Conservation (phyloP, 2,797 vertebrate species). For the Mormyrops boulengeri region DNA sequence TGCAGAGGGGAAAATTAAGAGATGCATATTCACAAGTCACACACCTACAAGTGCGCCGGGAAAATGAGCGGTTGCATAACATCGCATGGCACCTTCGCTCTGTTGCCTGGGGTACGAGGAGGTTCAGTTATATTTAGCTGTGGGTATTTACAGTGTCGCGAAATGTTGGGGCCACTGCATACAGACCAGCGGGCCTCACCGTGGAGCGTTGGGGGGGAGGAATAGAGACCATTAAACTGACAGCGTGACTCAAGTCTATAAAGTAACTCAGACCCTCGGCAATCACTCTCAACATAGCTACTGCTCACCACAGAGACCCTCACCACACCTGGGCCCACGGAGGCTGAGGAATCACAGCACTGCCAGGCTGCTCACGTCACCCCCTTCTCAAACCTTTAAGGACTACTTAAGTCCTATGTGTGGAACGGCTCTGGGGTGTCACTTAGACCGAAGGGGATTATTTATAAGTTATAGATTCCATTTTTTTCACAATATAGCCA, state of each 20-base stretch:
- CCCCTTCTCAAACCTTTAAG: background rate
- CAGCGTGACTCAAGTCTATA: background rate
- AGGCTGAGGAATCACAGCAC: constrained; percentile 42
- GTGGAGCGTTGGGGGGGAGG: background rate
- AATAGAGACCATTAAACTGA: background rate
- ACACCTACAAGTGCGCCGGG: background rate
- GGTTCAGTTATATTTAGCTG: background rate
- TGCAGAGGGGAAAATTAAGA: background rate
- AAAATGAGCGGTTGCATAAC: background rate
- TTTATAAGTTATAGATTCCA: constrained; percentile 50
- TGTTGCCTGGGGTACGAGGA: background rate
- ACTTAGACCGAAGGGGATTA: background rate
- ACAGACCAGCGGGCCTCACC: background rate
- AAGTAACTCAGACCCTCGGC: background rate
- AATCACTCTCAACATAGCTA: background rate
- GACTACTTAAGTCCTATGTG: background rate
- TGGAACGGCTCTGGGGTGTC: background rate
- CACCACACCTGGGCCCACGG: constrained; percentile 42
- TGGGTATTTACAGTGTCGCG: background rate
- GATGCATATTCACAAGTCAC: background rate
- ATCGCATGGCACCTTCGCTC: background rate
- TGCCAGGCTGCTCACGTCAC: constrained; percentile 48
- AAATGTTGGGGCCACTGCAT: background rate
- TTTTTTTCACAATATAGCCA: constrained; percentile 43
- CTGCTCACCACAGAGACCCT: constrained; percentile 18